Percentiles rank a stretch among this genome's conserved stretches.
Conservation (phyloP, 1,140 invertebrate species). For the Lycorma delicatula region DNA sequence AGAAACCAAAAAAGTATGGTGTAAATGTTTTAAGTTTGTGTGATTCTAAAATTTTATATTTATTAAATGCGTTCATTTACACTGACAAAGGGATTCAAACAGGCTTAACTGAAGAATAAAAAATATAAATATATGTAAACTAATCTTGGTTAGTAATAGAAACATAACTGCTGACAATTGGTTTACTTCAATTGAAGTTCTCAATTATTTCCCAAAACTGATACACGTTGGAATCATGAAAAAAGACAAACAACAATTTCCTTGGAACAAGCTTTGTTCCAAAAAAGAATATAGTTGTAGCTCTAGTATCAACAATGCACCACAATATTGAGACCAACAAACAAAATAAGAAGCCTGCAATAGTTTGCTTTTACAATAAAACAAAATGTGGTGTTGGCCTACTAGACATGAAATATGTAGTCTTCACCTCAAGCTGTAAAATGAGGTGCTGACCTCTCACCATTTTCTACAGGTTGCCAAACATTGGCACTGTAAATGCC, state of each 20-base stretch:
- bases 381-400: conserved; percentile 33
- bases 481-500: conserved; percentile 24
- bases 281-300: conserved; percentile 27
- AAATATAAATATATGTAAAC: conserved; percentile 13
- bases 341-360: conserved; percentile 28
- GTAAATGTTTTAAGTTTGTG: conserved; percentile 4
- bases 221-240: conserved; percentile 20
- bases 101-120: conserved; percentile 1
- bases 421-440: conserved; percentile 22
- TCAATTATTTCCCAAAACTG: conserved; percentile 29
- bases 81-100: conserved; percentile 7
- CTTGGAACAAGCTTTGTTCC: conserved; percentile 29
- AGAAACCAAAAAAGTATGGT: conserved; percentile 34
- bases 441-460: conserved; percentile 31
- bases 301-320: conserved; percentile 29
- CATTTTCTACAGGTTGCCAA: conserved; percentile 28
- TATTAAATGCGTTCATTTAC: conserved; percentile 13
- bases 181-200: conserved; percentile 32
- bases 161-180: conserved; percentile 33
- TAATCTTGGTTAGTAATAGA: conserved; percentile 23
- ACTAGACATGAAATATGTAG: conserved; percentile 30
- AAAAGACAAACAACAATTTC: conserved; percentile 37
- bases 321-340: conserved; percentile 17
- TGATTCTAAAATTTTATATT: conserved; percentile 6
- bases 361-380: conserved; percentile 29